Percentiles rank a stretch among this genome's conserved stretches.
These are phyloP conservation scores for Urocyon cinereoargenteus DNA, from an alignment of 2,797 vertebrate genomes.

Conservation along the genomic window DNA sequence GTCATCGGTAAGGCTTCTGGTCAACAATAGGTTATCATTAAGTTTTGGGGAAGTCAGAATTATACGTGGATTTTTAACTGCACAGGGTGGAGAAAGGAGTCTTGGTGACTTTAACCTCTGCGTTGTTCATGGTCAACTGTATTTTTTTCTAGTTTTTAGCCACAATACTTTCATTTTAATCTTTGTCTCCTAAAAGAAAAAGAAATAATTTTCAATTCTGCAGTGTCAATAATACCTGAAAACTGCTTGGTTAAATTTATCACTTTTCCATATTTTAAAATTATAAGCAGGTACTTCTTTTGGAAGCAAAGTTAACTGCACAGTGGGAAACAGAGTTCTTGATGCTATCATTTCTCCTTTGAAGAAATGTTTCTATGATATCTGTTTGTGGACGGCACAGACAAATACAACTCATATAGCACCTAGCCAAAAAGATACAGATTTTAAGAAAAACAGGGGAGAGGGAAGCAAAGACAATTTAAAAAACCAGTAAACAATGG, in stretches of 20 bases:
- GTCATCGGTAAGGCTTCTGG: not conserved
- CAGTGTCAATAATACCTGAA: not conserved
- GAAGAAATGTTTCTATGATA: not conserved
- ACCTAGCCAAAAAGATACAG: not conserved
- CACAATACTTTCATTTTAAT: not conserved
- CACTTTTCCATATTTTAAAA: constrained; percentile 37
- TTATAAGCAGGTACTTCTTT: not conserved
- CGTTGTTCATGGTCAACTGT: not conserved
- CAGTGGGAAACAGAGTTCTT: not conserved
- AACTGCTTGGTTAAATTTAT: not conserved
- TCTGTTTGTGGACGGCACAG: not conserved
- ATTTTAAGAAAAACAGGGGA: not conserved
- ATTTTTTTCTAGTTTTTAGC: constrained; percentile 23
- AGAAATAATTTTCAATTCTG: not conserved
- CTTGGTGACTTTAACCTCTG: not conserved
- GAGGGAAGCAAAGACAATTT: not conserved
- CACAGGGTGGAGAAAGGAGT: not conserved
- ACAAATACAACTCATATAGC: not conserved
- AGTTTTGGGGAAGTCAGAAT: not conserved
- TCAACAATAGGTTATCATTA: not conserved
- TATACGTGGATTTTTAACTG: not conserved
- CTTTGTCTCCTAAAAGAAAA: not conserved
- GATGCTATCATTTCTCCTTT: not conserved
- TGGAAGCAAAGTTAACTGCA: not conserved
- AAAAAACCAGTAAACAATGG: not conserved